These are phyloP conservation scores for Pithys albifrons DNA, from an alignment of 2,113 vertebrate species.

Conservation along the genomic window DNA sequence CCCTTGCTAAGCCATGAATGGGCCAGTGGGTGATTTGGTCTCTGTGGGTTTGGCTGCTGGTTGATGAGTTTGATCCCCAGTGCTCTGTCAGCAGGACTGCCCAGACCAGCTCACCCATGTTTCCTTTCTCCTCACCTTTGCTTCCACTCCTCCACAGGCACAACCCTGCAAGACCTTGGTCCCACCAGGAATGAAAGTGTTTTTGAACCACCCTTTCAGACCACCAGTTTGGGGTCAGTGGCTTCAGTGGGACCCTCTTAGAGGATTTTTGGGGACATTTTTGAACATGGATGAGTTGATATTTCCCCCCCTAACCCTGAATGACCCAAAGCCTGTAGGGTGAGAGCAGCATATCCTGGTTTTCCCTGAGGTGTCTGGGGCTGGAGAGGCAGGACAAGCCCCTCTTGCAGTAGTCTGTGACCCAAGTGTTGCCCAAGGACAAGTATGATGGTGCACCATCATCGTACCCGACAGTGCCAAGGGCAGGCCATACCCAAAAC, in stretches of 20 bases:
- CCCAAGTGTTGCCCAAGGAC: background rate
- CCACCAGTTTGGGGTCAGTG: background rate
- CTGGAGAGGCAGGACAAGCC: background rate
- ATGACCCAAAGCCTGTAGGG: background rate
- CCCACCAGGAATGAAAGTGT: background rate
- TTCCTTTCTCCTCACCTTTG: background rate
- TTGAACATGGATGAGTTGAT: accelerated
- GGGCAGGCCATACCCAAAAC: background rate
- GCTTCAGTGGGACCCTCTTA: background rate
- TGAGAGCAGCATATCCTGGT: background rate
- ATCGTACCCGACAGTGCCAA: background rate
- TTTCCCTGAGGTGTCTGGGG: background rate
- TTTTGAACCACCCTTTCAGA: background rate
- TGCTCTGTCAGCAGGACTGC: background rate
- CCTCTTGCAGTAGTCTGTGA: accelerated
- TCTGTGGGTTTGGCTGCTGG: background rate
- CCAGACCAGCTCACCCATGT: background rate
- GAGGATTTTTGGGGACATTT: background rate
- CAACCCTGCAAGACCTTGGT: background rate
- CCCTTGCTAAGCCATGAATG: background rate
- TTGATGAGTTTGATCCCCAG: background rate
- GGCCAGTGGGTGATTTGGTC: accelerated
- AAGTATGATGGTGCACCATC: accelerated
- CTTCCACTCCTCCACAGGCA: background rate
- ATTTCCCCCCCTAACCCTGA: no score